Evolutionary conservation across 1,140 invertebrate species (phyloP).

Genomic region (Heliconius nattereri): DNA sequence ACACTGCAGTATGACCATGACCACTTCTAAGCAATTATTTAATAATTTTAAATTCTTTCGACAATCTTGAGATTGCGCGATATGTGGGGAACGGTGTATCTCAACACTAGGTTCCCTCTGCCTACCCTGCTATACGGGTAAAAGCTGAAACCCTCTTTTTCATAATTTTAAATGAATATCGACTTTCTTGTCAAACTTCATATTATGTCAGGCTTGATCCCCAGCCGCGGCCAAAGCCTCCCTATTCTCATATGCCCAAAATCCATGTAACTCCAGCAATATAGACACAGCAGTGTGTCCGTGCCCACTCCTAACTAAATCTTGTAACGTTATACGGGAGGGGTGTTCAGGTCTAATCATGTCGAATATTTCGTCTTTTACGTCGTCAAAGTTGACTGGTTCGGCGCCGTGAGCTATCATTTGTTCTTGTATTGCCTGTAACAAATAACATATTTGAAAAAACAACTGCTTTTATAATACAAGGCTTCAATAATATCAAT

Average conservation of each 20-base stretch:
- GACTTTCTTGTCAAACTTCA: slow-evolving; percentile 21
- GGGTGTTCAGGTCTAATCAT: slow-evolving; percentile 96
- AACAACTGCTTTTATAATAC: no score
- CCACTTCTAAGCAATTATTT: slow-evolving; percentile 82
- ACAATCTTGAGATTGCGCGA: slow-evolving; percentile 85
- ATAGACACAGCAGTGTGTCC: slow-evolving; percentile 97
- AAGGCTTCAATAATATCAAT: no score
- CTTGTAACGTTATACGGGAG: slow-evolving; percentile 92
- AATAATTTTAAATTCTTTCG: no score
- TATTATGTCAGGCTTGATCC: slow-evolving; percentile 55
- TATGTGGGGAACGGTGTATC: slow-evolving; percentile 78
- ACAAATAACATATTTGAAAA: no score
- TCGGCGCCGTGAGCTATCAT: slow-evolving; percentile 92
- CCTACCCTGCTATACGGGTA: background rate
- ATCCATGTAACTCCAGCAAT: slow-evolving; percentile 97
- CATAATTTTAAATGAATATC: background rate
- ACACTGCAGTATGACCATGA: slow-evolving; percentile 95
- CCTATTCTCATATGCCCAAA: slow-evolving; percentile 97
- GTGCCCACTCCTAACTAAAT: slow-evolving; percentile 92
- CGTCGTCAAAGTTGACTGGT: slow-evolving; percentile 94
- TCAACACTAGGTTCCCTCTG: no score
- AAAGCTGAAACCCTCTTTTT: background rate
- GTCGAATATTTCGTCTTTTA: slow-evolving; percentile 99
- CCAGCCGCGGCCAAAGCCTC: slow-evolving; percentile 87
- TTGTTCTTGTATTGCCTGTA: slow-evolving; percentile 93